phyloP scores from a whole-genome alignment of 2,797 vertebrate genomes.

The Diceros bicornis region DNA sequence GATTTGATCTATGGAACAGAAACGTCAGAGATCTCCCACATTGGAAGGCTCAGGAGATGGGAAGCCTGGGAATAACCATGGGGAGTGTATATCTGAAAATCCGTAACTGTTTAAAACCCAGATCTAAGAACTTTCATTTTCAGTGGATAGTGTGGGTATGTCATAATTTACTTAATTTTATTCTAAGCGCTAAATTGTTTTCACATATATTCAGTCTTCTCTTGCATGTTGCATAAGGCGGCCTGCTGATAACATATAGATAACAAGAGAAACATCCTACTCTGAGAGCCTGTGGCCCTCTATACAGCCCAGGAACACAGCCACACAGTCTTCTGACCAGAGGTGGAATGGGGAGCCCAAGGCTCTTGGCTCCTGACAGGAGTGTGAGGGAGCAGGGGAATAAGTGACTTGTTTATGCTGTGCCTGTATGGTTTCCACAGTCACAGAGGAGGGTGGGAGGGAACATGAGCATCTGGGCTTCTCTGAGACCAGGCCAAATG shows the following conservation, averaged over 20 bases:
- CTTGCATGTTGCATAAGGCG: neutral
- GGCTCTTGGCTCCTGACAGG: neutral
- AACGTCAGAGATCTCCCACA: neutral
- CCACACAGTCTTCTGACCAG: neutral
- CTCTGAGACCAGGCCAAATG: neutral
- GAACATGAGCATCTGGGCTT: conserved; percentile 26
- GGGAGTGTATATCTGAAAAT: neutral
- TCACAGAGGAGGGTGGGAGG: neutral
- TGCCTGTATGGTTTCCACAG: conserved; percentile 12
- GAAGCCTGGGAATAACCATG: neutral
- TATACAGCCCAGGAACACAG: neutral
- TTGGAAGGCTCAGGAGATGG: neutral
- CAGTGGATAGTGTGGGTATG: neutral
- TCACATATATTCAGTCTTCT: neutral
- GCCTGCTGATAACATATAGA: neutral
- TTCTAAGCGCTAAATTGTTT: neutral
- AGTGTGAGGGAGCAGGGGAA: neutral
- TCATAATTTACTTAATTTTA: neutral
- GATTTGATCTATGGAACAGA: neutral
- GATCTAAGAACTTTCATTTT: neutral
- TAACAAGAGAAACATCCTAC: neutral
- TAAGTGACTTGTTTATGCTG: neutral
- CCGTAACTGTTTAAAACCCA: neutral
- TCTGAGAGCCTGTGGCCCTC: neutral
- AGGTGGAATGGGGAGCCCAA: neutral